Conservation (phyloP, 2,888 invertebrate species). For the Diarsia dahlii region DNA sequence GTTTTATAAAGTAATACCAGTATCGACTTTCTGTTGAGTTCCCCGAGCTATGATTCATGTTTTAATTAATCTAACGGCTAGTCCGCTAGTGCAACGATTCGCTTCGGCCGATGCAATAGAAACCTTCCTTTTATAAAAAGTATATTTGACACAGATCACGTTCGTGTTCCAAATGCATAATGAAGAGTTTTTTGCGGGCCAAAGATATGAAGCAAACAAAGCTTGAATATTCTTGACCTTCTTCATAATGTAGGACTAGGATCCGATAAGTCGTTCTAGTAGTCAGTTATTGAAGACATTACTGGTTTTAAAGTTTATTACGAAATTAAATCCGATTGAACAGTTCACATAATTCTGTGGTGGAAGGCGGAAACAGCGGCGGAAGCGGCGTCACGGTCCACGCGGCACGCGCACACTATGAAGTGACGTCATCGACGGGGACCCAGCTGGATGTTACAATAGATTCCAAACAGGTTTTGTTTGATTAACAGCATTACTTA, state of each 20-base stretch:
- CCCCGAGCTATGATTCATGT: constrained; percentile 66
- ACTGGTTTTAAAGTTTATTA: constrained; percentile 64
- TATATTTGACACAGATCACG: constrained; percentile 62
- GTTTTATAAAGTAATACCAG: constrained; percentile 68
- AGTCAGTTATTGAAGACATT: constrained; percentile 42
- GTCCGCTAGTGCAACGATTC: constrained; percentile 42
- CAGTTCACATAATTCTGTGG: constrained; percentile 84
- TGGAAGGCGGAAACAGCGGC: constrained; percentile 87
- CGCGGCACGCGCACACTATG: constrained; percentile 80
- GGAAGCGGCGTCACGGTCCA: constrained; percentile 88
- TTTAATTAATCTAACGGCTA: constrained; percentile 56
- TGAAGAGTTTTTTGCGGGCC: constrained; percentile 52
- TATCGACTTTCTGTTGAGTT: constrained; percentile 76
- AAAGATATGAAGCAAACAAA: constrained; percentile 52
- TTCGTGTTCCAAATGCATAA: constrained; percentile 60
- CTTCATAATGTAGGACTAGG: constrained; percentile 49
- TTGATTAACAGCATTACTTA: constrained; percentile 54
- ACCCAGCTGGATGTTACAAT: constrained; percentile 70
- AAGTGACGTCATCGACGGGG: constrained; percentile 82
- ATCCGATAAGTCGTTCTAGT: constrained; percentile 35
- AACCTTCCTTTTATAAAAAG: constrained; percentile 49
- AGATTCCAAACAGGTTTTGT: constrained; percentile 60
- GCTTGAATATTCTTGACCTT: constrained; percentile 57
- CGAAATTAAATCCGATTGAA: constrained; percentile 82
- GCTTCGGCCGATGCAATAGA: constrained; percentile 41